Evolutionary conservation across 2,888 invertebrate genomes (phyloP).

Genomic region (Stenurella melanura): DNA sequence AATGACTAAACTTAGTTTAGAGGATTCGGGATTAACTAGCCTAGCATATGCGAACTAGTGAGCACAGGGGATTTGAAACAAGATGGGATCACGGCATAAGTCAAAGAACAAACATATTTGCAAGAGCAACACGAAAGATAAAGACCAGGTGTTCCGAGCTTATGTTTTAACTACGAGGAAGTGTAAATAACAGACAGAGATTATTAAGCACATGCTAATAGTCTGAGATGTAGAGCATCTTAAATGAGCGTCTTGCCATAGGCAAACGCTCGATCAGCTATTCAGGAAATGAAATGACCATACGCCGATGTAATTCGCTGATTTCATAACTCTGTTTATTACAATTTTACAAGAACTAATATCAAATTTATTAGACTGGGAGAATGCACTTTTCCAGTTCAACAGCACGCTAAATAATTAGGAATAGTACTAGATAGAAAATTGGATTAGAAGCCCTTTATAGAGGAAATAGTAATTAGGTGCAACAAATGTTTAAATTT

Average conservation of each 20-base stretch:
- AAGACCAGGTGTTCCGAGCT: slow-evolving; percentile 19
- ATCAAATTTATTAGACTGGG: too few relatives aligned
- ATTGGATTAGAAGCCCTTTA: too few relatives aligned
- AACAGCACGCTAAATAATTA: too few relatives aligned
- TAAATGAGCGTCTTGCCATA: background rate
- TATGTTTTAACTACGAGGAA: background rate
- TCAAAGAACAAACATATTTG: slow-evolving; percentile 31
- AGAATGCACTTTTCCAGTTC: too few relatives aligned
- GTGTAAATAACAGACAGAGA: slow-evolving; percentile 25
- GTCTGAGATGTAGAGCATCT: slow-evolving; percentile 5
- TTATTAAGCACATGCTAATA: slow-evolving; percentile 25
- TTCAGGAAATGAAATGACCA: background rate
- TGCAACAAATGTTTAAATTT: too few relatives aligned
- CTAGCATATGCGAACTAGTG: background rate
- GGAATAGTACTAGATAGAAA: too few relatives aligned
- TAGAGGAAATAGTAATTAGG: too few relatives aligned
- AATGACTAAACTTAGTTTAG: background rate
- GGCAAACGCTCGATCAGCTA: background rate
- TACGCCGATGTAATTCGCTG: background rate
- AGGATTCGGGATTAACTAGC: slow-evolving; percentile 16
- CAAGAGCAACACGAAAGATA: slow-evolving; percentile 4
- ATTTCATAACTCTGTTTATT: too few relatives aligned
- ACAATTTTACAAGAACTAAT: too few relatives aligned
- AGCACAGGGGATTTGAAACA: slow-evolving; percentile 16
- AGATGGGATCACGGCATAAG: slow-evolving; percentile 27